phyloP scores from a whole-genome alignment of 2,113 vertebrate species.

The Mellivora capensis region DNA sequence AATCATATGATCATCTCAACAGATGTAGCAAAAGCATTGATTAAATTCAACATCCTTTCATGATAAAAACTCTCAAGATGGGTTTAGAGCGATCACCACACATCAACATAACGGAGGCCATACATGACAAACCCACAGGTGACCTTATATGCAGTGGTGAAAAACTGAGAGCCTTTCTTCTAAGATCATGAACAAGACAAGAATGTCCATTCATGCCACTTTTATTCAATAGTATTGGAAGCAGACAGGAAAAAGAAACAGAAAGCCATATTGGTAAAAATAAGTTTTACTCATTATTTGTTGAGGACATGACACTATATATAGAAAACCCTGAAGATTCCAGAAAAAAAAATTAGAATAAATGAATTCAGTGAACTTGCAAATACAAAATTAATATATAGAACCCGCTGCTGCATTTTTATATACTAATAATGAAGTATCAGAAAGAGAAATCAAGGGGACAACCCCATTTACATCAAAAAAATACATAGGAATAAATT shows the following conservation, averaged over 20 bases:
- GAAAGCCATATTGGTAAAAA: neutral
- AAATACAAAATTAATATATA: neutral
- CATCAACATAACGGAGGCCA: neutral
- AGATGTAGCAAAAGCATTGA: neutral
- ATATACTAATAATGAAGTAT: neutral
- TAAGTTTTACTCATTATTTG: neutral
- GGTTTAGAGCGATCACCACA: neutral
- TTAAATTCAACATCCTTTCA: neutral
- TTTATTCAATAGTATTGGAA: neutral
- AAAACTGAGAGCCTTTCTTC: neutral
- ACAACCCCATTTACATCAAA: neutral
- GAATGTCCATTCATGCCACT: neutral
- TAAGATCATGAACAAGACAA: neutral
- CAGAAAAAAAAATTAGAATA: neutral
- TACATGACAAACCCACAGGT: neutral
- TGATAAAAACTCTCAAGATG: neutral
- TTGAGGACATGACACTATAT: neutral
- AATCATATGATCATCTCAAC: neutral
- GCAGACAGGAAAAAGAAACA: neutral
- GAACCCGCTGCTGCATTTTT: neutral
- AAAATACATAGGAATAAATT: neutral
- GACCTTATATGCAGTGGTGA: neutral
- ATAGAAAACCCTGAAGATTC: neutral
- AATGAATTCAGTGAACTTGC: neutral
- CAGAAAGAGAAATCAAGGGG: neutral